Percentiles rank a stretch among this genome's conserved stretches.
Conservation (phyloP, 1,140 invertebrate genomes). For the Uloborus diversus region DNA sequence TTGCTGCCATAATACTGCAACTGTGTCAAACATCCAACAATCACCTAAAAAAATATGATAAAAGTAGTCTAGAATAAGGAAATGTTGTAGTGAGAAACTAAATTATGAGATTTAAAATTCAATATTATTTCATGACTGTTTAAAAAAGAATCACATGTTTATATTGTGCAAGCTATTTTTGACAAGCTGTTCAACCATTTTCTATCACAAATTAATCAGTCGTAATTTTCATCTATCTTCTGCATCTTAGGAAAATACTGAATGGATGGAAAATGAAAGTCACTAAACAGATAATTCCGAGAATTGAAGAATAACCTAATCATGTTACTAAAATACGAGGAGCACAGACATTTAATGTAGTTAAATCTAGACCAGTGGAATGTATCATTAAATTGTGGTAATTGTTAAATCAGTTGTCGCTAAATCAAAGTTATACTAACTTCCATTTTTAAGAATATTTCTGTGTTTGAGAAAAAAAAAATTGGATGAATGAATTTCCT, state of each 20-base stretch:
- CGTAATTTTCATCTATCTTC: neutral
- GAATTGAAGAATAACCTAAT: too few species aligned
- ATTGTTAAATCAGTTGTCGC: too few species aligned
- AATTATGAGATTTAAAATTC: neutral
- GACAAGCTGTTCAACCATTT: neutral
- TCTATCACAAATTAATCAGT: neutral
- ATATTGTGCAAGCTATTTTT: neutral
- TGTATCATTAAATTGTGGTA: too few species aligned
- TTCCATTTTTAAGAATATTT: too few species aligned
- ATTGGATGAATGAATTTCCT: neutral
- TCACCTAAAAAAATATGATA: constrained; percentile 31
- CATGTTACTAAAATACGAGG: too few species aligned
- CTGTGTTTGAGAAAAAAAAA: too few species aligned
- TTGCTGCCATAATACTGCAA: constrained; percentile 22
- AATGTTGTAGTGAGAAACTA: neutral
- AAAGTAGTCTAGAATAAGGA: neutral
- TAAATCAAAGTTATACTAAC: too few species aligned
- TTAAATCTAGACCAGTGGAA: too few species aligned
- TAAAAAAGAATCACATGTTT: neutral
- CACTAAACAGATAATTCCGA: too few species aligned
- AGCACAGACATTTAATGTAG: too few species aligned
- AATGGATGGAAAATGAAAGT: too few species aligned
- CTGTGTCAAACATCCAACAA: constrained; percentile 57
- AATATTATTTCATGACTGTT: neutral
- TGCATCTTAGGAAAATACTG: too few species aligned